Conservation (phyloP, 2,113 vertebrate species). For the Eonycteris spelaea region DNA sequence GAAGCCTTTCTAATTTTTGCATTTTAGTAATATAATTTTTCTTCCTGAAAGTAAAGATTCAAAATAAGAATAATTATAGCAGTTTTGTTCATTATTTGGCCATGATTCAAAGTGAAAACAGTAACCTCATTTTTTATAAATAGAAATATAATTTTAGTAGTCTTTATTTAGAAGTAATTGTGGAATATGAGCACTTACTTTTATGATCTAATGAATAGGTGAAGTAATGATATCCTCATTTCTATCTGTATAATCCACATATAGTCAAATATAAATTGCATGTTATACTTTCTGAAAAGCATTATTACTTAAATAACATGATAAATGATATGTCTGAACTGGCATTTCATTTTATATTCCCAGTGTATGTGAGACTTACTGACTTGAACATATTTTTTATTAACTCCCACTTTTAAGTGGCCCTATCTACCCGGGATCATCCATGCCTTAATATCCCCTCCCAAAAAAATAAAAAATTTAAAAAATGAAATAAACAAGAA, state of each 20-base stretch:
- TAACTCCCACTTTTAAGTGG: not conserved
- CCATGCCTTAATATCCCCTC: rapidly evolving
- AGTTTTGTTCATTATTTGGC: not conserved
- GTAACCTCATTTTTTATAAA: not conserved
- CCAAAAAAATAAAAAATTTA: not conserved
- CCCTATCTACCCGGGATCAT: not conserved
- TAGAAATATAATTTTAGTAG: not conserved
- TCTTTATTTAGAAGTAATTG: slow-evolving; percentile 32
- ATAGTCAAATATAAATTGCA: not conserved
- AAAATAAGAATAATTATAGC: not conserved
- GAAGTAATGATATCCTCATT: not conserved
- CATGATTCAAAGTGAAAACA: slow-evolving; percentile 27
- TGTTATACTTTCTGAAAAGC: not conserved
- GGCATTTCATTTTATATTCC: slow-evolving; percentile 12
- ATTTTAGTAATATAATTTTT: not conserved
- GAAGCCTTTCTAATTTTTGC: not conserved
- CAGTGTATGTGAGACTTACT: not conserved
- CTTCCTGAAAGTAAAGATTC: not conserved
- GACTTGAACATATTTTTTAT: not conserved
- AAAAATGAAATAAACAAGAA: not conserved
- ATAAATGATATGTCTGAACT: not conserved
- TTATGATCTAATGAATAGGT: not conserved
- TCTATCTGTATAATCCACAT: not conserved
- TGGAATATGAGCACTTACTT: not conserved
- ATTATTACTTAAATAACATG: not conserved